Conservation (phyloP, 2,888 invertebrate genomes). For the Acrocera orbiculus region DNA sequence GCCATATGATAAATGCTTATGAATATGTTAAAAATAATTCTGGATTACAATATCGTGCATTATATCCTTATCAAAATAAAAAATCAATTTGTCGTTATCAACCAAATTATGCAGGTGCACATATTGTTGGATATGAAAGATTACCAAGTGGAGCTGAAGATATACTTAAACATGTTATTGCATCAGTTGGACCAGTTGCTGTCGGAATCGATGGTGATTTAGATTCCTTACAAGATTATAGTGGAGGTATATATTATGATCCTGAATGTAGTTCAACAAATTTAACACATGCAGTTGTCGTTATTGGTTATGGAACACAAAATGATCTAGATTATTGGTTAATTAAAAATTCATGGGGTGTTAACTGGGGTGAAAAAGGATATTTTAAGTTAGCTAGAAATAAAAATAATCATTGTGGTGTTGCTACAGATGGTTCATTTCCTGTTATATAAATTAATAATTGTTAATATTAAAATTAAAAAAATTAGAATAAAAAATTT, state of each 20-base stretch:
- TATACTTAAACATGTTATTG: constrained; percentile 6
- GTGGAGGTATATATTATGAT: constrained; percentile 7
- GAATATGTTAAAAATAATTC: constrained; percentile 1
- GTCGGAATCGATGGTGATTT: constrained; percentile 7
- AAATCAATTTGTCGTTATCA: neutral
- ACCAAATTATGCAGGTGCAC: neutral
- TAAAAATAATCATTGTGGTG: constrained; percentile 59
- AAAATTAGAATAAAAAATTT: too few species aligned
- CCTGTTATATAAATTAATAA: constrained; percentile 62
- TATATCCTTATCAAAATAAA: constrained; percentile 2
- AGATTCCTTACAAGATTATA: constrained; percentile 5
- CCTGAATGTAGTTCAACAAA: constrained; percentile 1
- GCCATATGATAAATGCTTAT: constrained; percentile 4
- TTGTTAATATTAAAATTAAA: too few species aligned
- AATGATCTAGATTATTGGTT: constrained; percentile 9
- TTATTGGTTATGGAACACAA: constrained; percentile 9
- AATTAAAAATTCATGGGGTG: constrained; percentile 42
- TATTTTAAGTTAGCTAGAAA: constrained; percentile 72
- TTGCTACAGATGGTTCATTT: constrained; percentile 59
- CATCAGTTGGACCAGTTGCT: constrained; percentile 7
- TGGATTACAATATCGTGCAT: constrained; percentile 1
- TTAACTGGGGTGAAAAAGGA: constrained; percentile 35
- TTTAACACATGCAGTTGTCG: constrained; percentile 6
- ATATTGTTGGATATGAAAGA: neutral
- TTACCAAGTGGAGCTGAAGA: constrained; percentile 7